Conservation (phyloP, 2,113 vertebrate genomes). For the Uria aalge region DNA sequence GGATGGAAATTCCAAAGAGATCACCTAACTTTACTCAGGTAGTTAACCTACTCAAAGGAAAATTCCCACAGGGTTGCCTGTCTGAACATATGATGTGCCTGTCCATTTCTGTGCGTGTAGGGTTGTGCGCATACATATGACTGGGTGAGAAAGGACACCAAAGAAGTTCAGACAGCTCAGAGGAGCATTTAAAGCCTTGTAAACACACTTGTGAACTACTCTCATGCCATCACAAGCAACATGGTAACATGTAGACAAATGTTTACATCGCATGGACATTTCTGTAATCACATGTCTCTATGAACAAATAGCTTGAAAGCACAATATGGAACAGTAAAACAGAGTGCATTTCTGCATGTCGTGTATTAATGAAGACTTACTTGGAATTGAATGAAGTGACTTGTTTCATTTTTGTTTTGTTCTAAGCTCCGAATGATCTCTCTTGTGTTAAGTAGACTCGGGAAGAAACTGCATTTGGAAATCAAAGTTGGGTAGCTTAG, state of each 20-base stretch:
- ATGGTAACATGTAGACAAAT: not conserved
- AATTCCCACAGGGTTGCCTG: not conserved
- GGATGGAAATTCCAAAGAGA: not conserved
- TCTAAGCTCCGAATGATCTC: not conserved
- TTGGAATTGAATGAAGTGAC: not conserved
- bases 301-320: not conserved
- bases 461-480: not conserved
- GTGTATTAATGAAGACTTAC: not conserved
- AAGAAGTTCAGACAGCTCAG: not conserved
- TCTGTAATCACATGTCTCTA: not conserved
- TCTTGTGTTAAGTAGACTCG: not conserved
- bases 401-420: not conserved
- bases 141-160: not conserved
- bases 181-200: not conserved
- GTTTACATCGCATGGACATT: not conserved
- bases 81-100: not conserved
- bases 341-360: not conserved
- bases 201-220: not conserved
- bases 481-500: fast-evolving
- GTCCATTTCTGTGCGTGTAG: not conserved
- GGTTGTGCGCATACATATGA: not conserved
- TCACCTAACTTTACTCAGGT: not conserved
- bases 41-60: not conserved
- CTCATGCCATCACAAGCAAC: not conserved
- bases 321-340: not conserved